Conservation (phyloP, 2,888 invertebrate species). For the Dioctria rufipes region DNA sequence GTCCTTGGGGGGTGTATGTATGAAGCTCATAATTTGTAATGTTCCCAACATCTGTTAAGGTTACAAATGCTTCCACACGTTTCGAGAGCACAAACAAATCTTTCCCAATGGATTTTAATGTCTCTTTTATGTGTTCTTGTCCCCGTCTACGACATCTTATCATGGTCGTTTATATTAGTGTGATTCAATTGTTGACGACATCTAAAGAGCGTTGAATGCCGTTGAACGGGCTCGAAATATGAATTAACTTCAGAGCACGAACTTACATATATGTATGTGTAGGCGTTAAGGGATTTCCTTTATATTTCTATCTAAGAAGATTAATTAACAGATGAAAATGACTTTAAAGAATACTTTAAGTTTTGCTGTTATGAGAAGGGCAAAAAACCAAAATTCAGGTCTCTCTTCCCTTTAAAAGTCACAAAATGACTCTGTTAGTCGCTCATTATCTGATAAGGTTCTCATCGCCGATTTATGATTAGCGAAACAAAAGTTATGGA, state of each 20-base stretch:
- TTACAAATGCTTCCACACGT: constrained; percentile 39
- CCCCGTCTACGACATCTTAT: constrained; percentile 39
- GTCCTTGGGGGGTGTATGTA: constrained; percentile 10
- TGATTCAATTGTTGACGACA: constrained; percentile 39
- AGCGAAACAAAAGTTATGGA: constrained; percentile 36
- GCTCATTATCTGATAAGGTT: constrained; percentile 40
- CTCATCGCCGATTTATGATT: constrained; percentile 44
- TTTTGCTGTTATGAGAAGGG: not conserved
- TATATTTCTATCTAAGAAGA: constrained; percentile 2
- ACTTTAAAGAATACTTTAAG: constrained; percentile 9
- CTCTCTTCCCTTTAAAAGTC: not conserved
- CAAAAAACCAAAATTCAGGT: not conserved
- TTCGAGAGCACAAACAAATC: constrained; percentile 39
- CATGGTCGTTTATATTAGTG: constrained; percentile 22
- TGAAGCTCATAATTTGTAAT: constrained; percentile 41
- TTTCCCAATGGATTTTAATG: constrained; percentile 47
- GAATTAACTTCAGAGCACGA: not conserved
- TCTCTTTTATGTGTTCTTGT: constrained; percentile 45
- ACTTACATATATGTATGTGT: not conserved
- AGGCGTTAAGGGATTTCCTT: not conserved
- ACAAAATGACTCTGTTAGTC: constrained; percentile 18
- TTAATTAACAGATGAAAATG: constrained; percentile 24
- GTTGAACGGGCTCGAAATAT: not conserved
- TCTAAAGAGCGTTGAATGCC: constrained; percentile 5
- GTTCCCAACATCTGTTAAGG: constrained; percentile 36